Base-by-base conservation (phyloP, 2,888 invertebrate species). In the Geophilus truncorum region DNA sequence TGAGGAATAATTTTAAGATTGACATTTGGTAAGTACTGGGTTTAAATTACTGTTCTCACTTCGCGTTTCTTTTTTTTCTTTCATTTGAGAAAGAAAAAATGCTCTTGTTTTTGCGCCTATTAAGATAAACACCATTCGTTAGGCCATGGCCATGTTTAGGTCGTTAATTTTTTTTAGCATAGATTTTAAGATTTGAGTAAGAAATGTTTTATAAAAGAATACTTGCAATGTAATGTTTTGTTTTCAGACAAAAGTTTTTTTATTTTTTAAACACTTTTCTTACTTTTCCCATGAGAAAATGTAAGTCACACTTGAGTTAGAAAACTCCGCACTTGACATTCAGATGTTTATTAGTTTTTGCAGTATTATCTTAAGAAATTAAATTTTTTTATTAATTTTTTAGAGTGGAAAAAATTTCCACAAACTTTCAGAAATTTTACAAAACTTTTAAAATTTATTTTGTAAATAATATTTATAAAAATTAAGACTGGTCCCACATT, bases 281-380 rank as follows among this genome's bases (percentile, higher is more conserved):
- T n/a, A n/a, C 9, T 23, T 6, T 62, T 62, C 57, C 57, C 57
- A 62, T 21, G 57, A 62, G 57, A 62, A 62, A 62, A 62, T 62
- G 40, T 40, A 62, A 62, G 57, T 62, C 57, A 62, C 57, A 62
- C 57, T 23, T 62, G 57, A 62, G 57, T 62, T 62, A 62, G 57
- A 62, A 62, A 6, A n/a, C n/a, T n/a, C n/a, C n/a, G n/a, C 21
- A 62, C 57, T 62, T 62, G 21, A 62, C 23, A 18, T 62, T 23
- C 1, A 18, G 15, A 12, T 62, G 57, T 62, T 62, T 62, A 62
- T 18, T 12, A 62, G 57, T 62, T 62, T 62, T 62, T n/a, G 15
- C 4, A 40, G n/a, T 40, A 62, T 62, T 62, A 23, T 18, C 40
- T 62, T 62, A 7, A 62, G 21, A 18, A 62, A 10, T 10, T 62